Base-by-base conservation (phyloP, 2,888 invertebrate genomes). In the Oegoconia quadripuncta region DNA sequence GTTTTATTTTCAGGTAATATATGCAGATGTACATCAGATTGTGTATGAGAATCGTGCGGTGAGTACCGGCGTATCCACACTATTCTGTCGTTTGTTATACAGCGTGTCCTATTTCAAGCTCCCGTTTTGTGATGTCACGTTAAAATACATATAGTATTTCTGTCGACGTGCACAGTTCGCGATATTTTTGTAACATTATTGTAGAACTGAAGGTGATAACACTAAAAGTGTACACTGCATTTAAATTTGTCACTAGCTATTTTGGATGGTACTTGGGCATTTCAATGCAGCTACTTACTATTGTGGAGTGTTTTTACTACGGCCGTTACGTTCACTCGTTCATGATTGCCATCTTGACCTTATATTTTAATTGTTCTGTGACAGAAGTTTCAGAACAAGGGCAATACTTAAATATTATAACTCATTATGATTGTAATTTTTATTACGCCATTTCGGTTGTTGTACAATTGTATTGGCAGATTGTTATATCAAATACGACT, bases 121-220 rank as follows among this genome's bases (percentile, higher is more conserved):
- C 49, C 54, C 48, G 65, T 68, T 50, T 64, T 62, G 64, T 69
- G 68, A 74, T 59, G 55, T 54, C 47, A 56, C 53, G 66, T 67
- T 59, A 59, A 57, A 63, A 70, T 60, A 60, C 58, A 61, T 72
- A 57, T 72, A 66, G 64, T 74, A 74, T 80, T 77, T 75, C 73
- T 74, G 75, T 71, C 54, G 51, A 52, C 61, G 59, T 74, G 67
- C 71, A 74, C 60, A 65, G 53, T 64, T 60, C 39, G 55, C 38
- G 68, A 75, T 84, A 82, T 83, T 82, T 71, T 35, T 5, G 60
- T 69, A 68, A 58, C 57, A 66, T 75, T 80, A 81, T 79, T 79
- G 74, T 68, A 68, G 57, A 65, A 64, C 64, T 66, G 84, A 86
- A 86, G 86, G 83, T 82, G 74, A 82, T 78, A 75, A 66, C 64